Percentiles rank a stretch among this genome's conserved stretches.
Evolutionary conservation across 2,113 vertebrate species (phyloP).

Genomic region (Etheostoma spectabile): DNA sequence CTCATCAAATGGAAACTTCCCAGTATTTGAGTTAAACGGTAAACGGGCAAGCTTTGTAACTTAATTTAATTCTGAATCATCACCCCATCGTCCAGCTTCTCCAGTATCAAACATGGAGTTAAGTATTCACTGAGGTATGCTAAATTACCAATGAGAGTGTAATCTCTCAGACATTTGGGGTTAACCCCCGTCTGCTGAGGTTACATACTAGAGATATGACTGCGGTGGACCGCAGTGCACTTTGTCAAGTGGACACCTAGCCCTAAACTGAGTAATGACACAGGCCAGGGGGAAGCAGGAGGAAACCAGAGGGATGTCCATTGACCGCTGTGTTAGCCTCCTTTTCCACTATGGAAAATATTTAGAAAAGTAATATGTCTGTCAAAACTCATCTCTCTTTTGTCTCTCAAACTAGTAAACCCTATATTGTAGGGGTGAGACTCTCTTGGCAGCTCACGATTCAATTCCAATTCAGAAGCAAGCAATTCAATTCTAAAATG

Average conservation of each 20-base stretch:
- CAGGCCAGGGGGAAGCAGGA: constrained; percentile 56
- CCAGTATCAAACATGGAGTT: constrained; percentile 45
- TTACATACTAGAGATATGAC: constrained; percentile 58
- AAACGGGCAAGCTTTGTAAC: constrained; percentile 23
- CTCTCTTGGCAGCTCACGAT: too few relatives aligned
- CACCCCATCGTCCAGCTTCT: neutral
- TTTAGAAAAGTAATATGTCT: neutral
- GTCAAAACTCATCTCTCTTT: constrained; percentile 12
- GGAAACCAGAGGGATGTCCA: constrained; percentile 37
- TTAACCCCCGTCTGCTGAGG: constrained; percentile 62
- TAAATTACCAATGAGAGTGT: constrained; percentile 47
- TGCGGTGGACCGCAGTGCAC: constrained; percentile 53
- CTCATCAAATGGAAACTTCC: neutral
- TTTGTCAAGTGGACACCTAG: constrained; percentile 67
- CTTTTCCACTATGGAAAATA: constrained; percentile 42
- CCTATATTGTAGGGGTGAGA: neutral
- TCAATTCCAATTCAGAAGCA: too few relatives aligned
- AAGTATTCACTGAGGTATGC: constrained; percentile 36
- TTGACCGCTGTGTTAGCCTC: constrained; percentile 27
- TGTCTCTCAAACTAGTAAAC: constrained; percentile 20
- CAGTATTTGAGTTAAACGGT: neutral
- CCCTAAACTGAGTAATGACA: constrained; percentile 68
- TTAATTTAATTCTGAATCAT: constrained; percentile 21
- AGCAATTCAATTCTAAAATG: too few relatives aligned
- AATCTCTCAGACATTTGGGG: constrained; percentile 57